A percentile compares a stretch with the other conserved stretches of the same genome.
Evolutionary conservation across 2,113 vertebrate species (phyloP).

Genomic region (Agelaius tricolor): DNA sequence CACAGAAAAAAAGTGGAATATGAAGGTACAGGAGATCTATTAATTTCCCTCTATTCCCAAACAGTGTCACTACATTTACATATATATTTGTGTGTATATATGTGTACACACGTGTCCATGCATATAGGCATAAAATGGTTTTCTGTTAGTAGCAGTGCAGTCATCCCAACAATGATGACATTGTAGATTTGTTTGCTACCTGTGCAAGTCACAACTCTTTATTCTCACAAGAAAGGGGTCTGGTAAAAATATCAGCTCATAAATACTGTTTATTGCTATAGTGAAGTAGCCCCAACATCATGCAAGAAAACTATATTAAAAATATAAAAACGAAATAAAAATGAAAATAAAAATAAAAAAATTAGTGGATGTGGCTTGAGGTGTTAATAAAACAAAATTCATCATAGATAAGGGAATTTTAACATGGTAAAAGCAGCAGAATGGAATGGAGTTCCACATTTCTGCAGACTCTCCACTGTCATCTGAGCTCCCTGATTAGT

Average conservation of each 20-base stretch:
- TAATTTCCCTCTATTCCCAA: background rate
- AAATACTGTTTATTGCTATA: background rate
- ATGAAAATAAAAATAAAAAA: background rate
- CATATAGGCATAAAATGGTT: background rate
- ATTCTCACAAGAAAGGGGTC: background rate
- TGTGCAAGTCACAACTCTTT: background rate
- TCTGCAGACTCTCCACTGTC: background rate
- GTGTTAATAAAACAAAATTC: background rate
- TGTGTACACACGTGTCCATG: accelerated
- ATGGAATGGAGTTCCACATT: background rate
- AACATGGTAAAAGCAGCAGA: background rate
- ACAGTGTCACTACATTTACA: background rate
- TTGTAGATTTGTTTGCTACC: background rate
- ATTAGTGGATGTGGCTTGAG: background rate
- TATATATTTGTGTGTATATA: background rate
- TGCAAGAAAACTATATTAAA: background rate
- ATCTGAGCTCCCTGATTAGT: background rate
- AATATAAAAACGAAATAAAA: background rate
- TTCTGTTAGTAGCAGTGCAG: background rate
- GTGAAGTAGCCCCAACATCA: background rate
- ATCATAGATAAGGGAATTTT: background rate
- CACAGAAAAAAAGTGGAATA: background rate
- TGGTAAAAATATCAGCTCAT: background rate
- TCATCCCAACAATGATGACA: background rate
- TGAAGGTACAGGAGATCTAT: background rate